These are phyloP conservation scores for Heliconius nattereri DNA, from an alignment of 1,140 invertebrate genomes.

Conservation along the genomic window DNA sequence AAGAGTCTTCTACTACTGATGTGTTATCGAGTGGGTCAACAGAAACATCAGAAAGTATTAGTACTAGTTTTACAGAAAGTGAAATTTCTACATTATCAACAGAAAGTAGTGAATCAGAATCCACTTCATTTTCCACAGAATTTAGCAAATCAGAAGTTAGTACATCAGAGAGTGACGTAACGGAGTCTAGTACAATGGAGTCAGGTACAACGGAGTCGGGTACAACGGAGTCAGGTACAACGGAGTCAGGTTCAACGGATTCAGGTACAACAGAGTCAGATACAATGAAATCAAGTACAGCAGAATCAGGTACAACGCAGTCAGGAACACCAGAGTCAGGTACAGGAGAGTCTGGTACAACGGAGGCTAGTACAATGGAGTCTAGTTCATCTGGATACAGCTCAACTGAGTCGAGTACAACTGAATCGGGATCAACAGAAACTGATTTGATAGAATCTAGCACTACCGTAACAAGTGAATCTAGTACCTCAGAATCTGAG, in stretches of 20 bases:
- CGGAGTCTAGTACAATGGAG: not conserved
- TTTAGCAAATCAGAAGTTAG: not conserved
- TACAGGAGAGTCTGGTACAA: conserved; percentile 29
- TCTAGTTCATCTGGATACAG: not conserved
- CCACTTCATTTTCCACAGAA: conserved; percentile 18
- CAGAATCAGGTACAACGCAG: conserved; percentile 26
- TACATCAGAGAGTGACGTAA: not conserved
- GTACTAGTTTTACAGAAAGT: conserved; percentile 10
- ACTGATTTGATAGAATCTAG: conserved; percentile 14
- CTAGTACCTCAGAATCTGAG: conserved; percentile 6
- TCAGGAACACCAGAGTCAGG: conserved; percentile 22
- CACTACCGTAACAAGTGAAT: not conserved
- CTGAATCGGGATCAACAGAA: conserved; percentile 23
- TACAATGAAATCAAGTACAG: conserved; percentile 24
- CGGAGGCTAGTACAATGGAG: not conserved
- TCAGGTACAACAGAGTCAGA: not conserved
- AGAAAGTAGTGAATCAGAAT: conserved; percentile 22
- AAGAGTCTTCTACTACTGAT: not conserved
- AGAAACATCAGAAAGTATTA: conserved; percentile 17
- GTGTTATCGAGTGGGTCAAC: not conserved
- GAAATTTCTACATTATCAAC: conserved; percentile 27
- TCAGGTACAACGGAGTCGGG: conserved; percentile 31
- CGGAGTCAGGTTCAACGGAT: conserved; percentile 14
- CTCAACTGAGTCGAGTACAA: conserved; percentile 20
- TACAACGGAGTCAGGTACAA: conserved; percentile 31